phyloP scores from a whole-genome alignment of 2,113 vertebrate genomes.

The Pongo pygmaeus region DNA sequence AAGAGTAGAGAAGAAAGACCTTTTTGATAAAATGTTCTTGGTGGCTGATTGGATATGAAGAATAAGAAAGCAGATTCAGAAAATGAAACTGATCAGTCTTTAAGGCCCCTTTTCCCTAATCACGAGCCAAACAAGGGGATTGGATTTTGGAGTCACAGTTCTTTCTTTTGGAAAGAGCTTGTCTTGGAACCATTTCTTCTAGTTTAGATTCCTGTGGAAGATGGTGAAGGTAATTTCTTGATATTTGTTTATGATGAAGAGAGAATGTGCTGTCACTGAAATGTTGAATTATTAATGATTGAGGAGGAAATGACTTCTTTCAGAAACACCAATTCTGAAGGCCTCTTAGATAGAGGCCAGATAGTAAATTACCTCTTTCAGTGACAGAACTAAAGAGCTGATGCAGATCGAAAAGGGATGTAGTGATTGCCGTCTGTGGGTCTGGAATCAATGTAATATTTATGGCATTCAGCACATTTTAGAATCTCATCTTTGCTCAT shows the following conservation, averaged over 20 bases:
- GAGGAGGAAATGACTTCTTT: slow-evolving; percentile 54
- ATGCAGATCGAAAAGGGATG: background rate
- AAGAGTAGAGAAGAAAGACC: background rate
- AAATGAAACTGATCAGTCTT: background rate
- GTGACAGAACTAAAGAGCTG: background rate
- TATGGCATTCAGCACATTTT: background rate
- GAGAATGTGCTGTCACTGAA: slow-evolving; percentile 26
- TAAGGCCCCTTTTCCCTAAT: background rate
- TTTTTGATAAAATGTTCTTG: background rate
- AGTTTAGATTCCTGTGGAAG: slow-evolving; percentile 9
- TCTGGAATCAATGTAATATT: background rate
- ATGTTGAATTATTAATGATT: slow-evolving; percentile 56
- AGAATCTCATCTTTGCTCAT: background rate
- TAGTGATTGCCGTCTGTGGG: background rate
- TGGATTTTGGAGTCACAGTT: background rate
- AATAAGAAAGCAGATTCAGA: background rate
- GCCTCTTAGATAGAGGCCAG: background rate
- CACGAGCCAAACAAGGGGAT: background rate
- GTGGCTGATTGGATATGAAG: background rate
- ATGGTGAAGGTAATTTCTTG: background rate
- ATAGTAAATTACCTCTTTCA: background rate
- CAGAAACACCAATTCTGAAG: background rate
- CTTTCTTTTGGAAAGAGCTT: background rate
- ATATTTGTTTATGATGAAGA: slow-evolving; percentile 46
- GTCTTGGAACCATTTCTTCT: background rate